Percentiles rank a stretch among this genome's conserved stretches.
Conservation (phyloP, 2,113 vertebrate species). For the Megaptera novaeangliae region DNA sequence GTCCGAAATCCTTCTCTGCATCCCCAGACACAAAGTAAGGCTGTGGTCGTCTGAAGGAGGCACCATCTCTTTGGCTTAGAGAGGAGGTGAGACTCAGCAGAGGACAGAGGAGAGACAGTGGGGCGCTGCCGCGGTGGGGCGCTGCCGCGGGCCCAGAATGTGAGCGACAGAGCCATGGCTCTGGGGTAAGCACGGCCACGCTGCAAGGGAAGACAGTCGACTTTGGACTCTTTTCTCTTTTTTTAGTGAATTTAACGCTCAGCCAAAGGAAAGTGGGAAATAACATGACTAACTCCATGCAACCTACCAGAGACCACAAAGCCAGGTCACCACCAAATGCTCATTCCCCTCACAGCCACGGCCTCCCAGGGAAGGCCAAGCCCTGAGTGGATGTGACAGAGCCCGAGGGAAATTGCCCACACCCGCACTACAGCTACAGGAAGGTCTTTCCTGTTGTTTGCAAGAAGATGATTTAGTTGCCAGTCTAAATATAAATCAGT, state of each 20-base stretch:
- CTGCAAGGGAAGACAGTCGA: neutral
- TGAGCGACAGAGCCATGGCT: neutral
- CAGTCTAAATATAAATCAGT: neutral
- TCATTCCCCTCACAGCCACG: neutral
- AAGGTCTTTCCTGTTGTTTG: neutral
- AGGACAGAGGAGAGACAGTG: accelerated
- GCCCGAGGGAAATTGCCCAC: neutral
- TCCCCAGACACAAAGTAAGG: accelerated
- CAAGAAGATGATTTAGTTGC: neutral
- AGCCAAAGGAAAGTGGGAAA: neutral
- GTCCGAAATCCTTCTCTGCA: neutral
- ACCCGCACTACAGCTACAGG: neutral
- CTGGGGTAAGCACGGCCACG: accelerated
- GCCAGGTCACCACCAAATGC: neutral
- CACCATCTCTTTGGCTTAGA: neutral
- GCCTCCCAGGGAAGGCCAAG: neutral
- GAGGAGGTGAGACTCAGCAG: too few relatives aligned
- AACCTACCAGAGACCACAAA: neutral
- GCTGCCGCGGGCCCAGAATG: neutral
- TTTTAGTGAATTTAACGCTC: neutral
- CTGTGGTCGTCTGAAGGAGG: neutral
- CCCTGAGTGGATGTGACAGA: neutral
- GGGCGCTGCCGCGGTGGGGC: neutral
- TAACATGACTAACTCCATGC: neutral
- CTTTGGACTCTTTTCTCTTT: neutral